Evolutionary conservation across 2,797 vertebrate species (phyloP).

Genomic region (Ataeniobius toweri): DNA sequence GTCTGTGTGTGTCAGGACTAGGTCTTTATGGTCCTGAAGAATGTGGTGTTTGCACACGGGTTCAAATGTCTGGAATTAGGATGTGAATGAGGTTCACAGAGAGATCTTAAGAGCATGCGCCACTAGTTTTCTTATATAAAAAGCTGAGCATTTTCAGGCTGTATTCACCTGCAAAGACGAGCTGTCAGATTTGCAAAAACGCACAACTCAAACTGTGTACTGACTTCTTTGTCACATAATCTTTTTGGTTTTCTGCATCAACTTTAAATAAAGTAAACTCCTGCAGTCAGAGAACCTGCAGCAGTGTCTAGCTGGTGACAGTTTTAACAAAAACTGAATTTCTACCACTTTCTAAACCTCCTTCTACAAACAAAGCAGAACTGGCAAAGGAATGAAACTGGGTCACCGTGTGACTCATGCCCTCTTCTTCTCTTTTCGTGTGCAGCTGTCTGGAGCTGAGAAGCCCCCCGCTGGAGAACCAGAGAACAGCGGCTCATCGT

Average conservation of each 20-base stretch:
- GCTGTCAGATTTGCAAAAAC: neutral
- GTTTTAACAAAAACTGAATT: neutral
- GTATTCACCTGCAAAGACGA: neutral
- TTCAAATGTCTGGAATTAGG: neutral
- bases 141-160: neutral
- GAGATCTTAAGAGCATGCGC: neutral
- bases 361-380: neutral
- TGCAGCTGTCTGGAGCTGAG: constrained; percentile 70
- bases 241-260: neutral
- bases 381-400: constrained; percentile 3
- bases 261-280: neutral
- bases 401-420: constrained; percentile 4
- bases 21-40: neutral
- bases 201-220: neutral
- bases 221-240: neutral
- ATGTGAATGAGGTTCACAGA: neutral
- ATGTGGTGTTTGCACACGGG: neutral
- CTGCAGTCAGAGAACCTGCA: neutral
- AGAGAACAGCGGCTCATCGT: constrained; percentile 66
- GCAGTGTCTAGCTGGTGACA: neutral
- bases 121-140: neutral
- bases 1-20: constrained; percentile 2
- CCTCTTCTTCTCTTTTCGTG: constrained; percentile 10
- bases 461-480: constrained; percentile 77
- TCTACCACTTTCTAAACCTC: neutral